Base-by-base conservation (phyloP, 2,113 vertebrate genomes). In the Trogon surrucura region DNA sequence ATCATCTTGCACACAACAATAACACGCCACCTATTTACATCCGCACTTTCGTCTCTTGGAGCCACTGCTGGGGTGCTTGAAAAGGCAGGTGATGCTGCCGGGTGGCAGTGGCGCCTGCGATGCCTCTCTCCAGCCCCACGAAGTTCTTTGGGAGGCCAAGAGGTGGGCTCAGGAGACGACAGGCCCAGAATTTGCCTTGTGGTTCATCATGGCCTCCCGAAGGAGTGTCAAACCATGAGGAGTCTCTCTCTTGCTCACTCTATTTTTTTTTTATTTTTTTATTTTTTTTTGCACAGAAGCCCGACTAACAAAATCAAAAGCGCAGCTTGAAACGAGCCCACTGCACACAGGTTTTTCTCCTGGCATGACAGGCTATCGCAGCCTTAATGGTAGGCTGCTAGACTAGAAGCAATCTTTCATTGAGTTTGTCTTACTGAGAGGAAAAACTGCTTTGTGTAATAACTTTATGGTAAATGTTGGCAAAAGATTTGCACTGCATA, bases 401-500 rank as follows among this genome's bases (percentile, higher is more conserved):
- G 98, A 97, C 98, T 97, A 98, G 98, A 98, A 98, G 97, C 97
- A 97, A 97, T 96, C 98, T 98, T 98, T 98, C 98, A 98, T 97
- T 98, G 98, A 98, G 97, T 98, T 97, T 98, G 98, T 98, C 98
- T 98, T 97, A 96, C 98, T 98, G 97, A 97, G 97, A 98, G 98
- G 98, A 98, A 98, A 98, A 98, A 98, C 97, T 98, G 98, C 98
- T 99, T 98, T 98, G 98, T 98, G 97, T 98, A 99, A 99, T 99
- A 99, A 98, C 98, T 98, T 98, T 98, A 98, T 98, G 98, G 98
- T 97, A 98, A 98, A 98, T 96, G 97, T 98, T 99, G 98, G 99
- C 99, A 99, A 98, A 97, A 95, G 97, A 95, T 98, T 98, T 98
- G 98, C 98, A 96, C 97, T 98, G 98, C 98, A 98, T 98, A 98